Evolutionary conservation across 2,888 invertebrate genomes (phyloP).

Genomic region (Scaeva pyrastri): DNA sequence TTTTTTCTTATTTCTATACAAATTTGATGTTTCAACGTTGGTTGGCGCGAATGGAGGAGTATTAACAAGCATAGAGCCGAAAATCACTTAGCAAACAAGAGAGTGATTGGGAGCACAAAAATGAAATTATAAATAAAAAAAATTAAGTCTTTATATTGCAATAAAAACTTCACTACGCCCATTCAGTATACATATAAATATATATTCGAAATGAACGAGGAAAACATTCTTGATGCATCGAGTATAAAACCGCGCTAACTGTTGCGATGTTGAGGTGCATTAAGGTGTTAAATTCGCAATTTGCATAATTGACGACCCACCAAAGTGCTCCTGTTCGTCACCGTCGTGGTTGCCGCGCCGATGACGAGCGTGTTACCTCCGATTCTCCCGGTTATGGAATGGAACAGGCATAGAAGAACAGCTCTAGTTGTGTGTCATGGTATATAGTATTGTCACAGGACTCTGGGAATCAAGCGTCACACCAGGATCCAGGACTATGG

Average conservation of each 20-base stretch:
- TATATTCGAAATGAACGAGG: conserved; percentile 12
- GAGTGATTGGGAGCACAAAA: conserved; percentile 48
- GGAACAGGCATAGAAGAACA: conserved; percentile 32
- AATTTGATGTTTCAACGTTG: conserved; percentile 30
- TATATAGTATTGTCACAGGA: conserved; percentile 47
- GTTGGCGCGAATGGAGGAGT: conserved; percentile 27
- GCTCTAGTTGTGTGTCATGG: conserved; percentile 35
- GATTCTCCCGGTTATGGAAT: too few relatives aligned
- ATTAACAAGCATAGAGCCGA: conserved; percentile 27
- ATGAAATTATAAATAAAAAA: conserved; percentile 19
- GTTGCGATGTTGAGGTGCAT: conserved; percentile 72
- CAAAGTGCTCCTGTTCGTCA: conserved; percentile 68
- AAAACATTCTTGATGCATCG: conserved; percentile 31
- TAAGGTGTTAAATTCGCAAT: conserved; percentile 76
- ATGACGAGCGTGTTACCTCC: background rate
- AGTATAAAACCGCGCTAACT: conserved; percentile 57
- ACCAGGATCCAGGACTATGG: conserved; percentile 9
- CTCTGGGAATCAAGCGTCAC: background rate
- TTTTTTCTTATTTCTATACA: background rate
- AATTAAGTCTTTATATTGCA: conserved; percentile 29
- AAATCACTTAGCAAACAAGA: conserved; percentile 68
- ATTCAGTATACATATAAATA: background rate
- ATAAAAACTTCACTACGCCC: conserved; percentile 57
- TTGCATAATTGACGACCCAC: conserved; percentile 76
- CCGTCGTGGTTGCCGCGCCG: background rate